phyloP scores from a whole-genome alignment of 2,888 invertebrate genomes.

The Leptinotarsa juncta region DNA sequence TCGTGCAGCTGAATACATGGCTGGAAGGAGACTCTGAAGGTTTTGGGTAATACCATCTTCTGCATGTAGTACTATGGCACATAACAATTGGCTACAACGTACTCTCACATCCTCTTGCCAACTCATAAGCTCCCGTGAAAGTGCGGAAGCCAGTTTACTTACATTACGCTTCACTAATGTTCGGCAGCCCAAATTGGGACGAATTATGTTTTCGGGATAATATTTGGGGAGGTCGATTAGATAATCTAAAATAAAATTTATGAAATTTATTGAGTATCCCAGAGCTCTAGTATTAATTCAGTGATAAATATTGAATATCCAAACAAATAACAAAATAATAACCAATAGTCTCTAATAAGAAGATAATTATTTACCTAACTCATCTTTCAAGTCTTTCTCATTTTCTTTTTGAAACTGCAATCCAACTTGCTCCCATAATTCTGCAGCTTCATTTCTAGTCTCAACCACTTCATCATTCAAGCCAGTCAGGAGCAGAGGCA shows the following conservation, averaged over 20 bases:
- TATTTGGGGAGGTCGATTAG: conserved; percentile 74
- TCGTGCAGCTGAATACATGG: conserved; percentile 68
- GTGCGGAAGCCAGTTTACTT: conserved; percentile 78
- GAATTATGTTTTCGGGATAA: conserved; percentile 77
- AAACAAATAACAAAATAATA: too few species aligned
- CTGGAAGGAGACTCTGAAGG: conserved; percentile 69
- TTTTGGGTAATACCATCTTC: conserved; percentile 81
- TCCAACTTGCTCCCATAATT: conserved; percentile 81
- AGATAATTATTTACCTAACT: conserved; percentile 63
- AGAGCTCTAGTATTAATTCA: too few species aligned
- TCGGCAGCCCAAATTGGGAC: conserved; percentile 92
- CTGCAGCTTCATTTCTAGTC: conserved; percentile 73
- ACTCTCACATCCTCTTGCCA: conserved; percentile 80
- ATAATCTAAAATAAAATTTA: conserved; percentile 69
- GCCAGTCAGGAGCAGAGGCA: conserved; percentile 88
- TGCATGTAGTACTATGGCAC: conserved; percentile 77
- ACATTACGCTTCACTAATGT: conserved; percentile 80
- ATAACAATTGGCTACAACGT: conserved; percentile 80
- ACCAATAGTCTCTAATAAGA: too few species aligned
- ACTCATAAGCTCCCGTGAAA: conserved; percentile 77
- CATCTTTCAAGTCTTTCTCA: conserved; percentile 86
- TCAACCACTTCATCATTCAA: conserved; percentile 85
- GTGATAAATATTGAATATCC: too few species aligned
- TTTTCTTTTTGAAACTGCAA: conserved; percentile 86
- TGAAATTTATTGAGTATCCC: background rate